phyloP scores from a whole-genome alignment of 2,888 invertebrate species.

The Ophion costatus region DNA sequence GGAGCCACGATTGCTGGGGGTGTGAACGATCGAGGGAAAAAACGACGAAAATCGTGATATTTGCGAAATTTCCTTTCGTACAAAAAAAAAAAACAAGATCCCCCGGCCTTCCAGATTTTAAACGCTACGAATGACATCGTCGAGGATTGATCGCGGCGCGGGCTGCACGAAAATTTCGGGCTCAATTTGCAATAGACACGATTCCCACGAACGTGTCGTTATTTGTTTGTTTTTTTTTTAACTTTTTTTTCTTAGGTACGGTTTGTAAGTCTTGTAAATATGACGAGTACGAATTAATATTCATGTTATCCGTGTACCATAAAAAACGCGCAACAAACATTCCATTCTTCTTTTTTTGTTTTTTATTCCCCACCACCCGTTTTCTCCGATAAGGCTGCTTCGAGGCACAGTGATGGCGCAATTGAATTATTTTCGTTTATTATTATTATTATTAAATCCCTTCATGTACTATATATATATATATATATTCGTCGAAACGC shows the following conservation, averaged over 20 bases:
- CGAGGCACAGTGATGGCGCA: constrained; percentile 74
- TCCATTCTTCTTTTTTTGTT: constrained; percentile 74
- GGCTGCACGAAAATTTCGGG: constrained; percentile 26
- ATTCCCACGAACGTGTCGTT: constrained; percentile 77
- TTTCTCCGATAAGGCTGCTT: constrained; percentile 68
- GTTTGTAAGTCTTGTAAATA: constrained; percentile 83
- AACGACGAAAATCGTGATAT: constrained; percentile 16
- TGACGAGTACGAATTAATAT: constrained; percentile 78
- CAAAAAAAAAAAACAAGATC: neutral
- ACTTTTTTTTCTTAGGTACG: constrained; percentile 74
- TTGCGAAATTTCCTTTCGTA: constrained; percentile 1
- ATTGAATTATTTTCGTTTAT: constrained; percentile 71
- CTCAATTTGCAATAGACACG: constrained; percentile 73
- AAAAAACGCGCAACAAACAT: constrained; percentile 78
- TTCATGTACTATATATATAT: constrained; percentile 36
- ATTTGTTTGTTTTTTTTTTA: constrained; percentile 62
- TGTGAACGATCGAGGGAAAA: constrained; percentile 1
- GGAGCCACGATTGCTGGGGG: constrained; percentile 6
- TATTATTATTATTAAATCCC: constrained; percentile 23
- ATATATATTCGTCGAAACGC: constrained; percentile 4
- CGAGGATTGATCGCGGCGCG: constrained; percentile 20
- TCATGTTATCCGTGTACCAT: constrained; percentile 81
- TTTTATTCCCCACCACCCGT: constrained; percentile 23
- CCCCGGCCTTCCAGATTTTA: constrained; percentile 2
- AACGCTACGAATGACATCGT: constrained; percentile 32